Base-by-base conservation (phyloP, 35 echinoderm and acorn worm species). In the Chiridota heheva region DNA sequence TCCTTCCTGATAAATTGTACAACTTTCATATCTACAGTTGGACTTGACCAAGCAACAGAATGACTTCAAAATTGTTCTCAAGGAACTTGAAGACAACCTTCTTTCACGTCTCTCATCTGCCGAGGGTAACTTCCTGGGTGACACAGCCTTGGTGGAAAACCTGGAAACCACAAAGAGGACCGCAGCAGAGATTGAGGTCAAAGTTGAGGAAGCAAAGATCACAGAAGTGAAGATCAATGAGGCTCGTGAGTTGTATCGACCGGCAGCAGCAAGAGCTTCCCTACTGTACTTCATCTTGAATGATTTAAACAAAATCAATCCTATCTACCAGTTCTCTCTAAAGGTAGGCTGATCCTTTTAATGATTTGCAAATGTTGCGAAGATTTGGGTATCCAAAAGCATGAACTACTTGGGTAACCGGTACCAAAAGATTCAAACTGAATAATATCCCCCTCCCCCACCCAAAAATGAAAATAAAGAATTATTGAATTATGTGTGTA, bases 41-140 rank as follows among this genome's bases (percentile, higher is more conserved):
- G 95, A 91, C 61, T 63, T 98, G 60, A 98, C 95, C 56, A 98
- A 98, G 59, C 89, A 98, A 63, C 89, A 92, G 73, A 98, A 92
- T 28, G 89, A 98, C 73, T 98, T 98, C 86, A 98, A 98, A 82
- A 98, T 98, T 72, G 86, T 91, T 48, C 67, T 98, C 31, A 98
- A 92, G 85, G 89, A 98, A 75, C 66, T 91, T 15, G 89, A 98
- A 49, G 89, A 98, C 85, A 98, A 98, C 74, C 81, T 98, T 18
- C 85, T 98, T 3, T 98, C 95, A 39, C 89, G 89, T 42, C 84
- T 98, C 30, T 92, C 93, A 36, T 91, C 95, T 16, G 95, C 95
- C 25, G 95, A 98, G 69, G 95, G 95, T 42, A 98, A 98, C 85
- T 98, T 98, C 85, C 89, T 98, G 36, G 95, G 95, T 24, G 95